Conservation (phyloP, 2,888 invertebrate genomes). For the Digitonthophagus gazella region DNA sequence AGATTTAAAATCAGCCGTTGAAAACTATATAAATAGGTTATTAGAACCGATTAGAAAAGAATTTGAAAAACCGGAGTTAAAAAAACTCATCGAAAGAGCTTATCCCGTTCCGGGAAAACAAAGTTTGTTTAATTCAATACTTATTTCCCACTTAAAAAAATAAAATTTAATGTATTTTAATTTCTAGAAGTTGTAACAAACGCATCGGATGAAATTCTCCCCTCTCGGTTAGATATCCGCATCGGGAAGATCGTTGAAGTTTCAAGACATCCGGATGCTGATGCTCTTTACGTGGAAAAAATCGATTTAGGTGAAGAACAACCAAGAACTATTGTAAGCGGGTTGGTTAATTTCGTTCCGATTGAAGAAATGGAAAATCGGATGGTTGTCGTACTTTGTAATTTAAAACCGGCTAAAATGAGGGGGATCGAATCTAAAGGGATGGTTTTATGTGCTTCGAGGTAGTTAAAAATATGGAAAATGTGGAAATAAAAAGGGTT, state of each 20-base stretch:
- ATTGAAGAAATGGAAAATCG: slow-evolving; percentile 87
- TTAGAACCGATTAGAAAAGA: slow-evolving; percentile 85
- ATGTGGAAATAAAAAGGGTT: no score
- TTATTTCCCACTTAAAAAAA: not conserved
- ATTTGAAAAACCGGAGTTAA: slow-evolving; percentile 77
- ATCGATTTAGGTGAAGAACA: slow-evolving; percentile 82
- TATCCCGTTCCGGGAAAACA: slow-evolving; percentile 68
- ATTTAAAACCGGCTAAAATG: slow-evolving; percentile 96
- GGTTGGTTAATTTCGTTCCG: slow-evolving; percentile 88
- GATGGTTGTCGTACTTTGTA: slow-evolving; percentile 90
- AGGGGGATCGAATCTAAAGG: slow-evolving; percentile 88
- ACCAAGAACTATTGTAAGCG: slow-evolving; percentile 76
- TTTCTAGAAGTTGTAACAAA: slow-evolving; percentile 38
- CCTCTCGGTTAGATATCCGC: slow-evolving; percentile 79
- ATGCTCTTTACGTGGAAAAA: slow-evolving; percentile 87
- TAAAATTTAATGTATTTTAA: slow-evolving; percentile 21
- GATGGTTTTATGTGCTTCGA: slow-evolving; percentile 90
- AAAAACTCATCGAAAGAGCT: slow-evolving; percentile 75
- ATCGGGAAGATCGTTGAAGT: slow-evolving; percentile 85
- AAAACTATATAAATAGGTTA: slow-evolving; percentile 79
- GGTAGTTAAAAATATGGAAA: no score
- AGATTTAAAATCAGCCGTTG: slow-evolving; percentile 86
- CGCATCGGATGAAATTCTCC: slow-evolving; percentile 58
- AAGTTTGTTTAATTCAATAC: not conserved
- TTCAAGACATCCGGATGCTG: slow-evolving; percentile 86